Base-by-base conservation (phyloP, 2,113 vertebrate genomes). In the Corvus cornix region DNA sequence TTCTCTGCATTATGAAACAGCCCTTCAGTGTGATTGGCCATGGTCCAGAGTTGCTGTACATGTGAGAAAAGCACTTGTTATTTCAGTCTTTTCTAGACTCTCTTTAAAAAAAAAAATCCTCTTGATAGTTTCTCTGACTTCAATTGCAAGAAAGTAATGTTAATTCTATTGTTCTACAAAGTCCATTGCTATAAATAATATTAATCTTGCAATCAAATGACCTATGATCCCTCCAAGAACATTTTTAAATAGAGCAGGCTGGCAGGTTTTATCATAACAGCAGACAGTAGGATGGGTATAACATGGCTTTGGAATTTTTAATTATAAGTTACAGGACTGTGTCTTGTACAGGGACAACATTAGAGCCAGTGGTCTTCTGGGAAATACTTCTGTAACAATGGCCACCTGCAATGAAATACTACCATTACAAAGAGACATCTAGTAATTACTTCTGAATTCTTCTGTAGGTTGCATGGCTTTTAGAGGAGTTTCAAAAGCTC, bases 181-280 rank as follows among this genome's bases (percentile, higher is more conserved):
- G 23, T 73, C 69, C 18, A 35, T 62, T 63, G 74, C 63, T 93
- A 92, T 59, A 78, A 87, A 80, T 81, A 48, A 60, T 43, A 67
- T 30, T 79, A 58, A 68, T 89, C 33, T 90, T 67, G 31, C 30
- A 33, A 67, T 44, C n/a, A 75, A 56, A 58, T 58, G 23, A 41
- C 48, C 72, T 72, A 28, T 21, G n/a, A 79, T 94, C 69, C 44
- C 30, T 92, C 48, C 90, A 66, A 78, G 49, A 88, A 88, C 48
- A 74, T 86, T 86, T 95, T 93, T 63, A 91, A 86, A 93, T 60
- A 66, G 74, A 83, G 74, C 59, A 69, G 79, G 56, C 73, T 55
- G 41, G 22, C 70, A 69, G 88, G 64, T 86, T 75, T 52, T 89
- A 87, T 87, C 51, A 35, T 26, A 75, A 39, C 37, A 7, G 5